Evolutionary conservation across 1,140 invertebrate genomes (phyloP).

Genomic region (Scaptodrosophila lebanonensis): DNA sequence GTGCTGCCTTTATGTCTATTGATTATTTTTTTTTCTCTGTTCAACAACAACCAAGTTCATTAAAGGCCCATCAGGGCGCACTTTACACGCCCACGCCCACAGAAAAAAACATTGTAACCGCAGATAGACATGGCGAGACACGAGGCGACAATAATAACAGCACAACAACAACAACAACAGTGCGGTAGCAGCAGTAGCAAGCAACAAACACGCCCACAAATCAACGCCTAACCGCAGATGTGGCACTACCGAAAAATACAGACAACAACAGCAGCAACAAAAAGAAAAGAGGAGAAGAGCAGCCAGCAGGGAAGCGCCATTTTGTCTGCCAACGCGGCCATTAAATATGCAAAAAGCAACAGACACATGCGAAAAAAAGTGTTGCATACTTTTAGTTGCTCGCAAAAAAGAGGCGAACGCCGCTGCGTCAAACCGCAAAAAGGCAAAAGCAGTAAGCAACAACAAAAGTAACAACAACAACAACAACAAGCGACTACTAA

Average conservation of each 20-base stretch:
- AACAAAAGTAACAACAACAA: constrained; percentile 18
- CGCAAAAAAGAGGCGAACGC: not conserved
- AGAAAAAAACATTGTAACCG: constrained; percentile 22
- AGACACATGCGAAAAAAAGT: constrained; percentile 72
- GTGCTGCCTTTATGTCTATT: constrained; percentile 35
- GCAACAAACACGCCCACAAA: constrained; percentile 51
- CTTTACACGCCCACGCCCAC: constrained; percentile 5
- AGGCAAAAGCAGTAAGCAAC: constrained; percentile 52
- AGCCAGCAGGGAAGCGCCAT: too few species aligned
- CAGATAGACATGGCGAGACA: constrained; percentile 69
- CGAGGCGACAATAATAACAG: constrained; percentile 34
- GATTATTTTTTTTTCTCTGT: constrained; percentile 30
- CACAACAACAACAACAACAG: too few species aligned
- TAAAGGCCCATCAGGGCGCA: constrained; percentile 73
- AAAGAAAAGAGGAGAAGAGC: constrained; percentile 14
- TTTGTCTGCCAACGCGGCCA: constrained; percentile 65
- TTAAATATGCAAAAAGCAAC: constrained; percentile 73
- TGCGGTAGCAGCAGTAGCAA: constrained; percentile 40
- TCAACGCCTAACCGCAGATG: constrained; percentile 66
- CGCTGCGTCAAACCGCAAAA: constrained; percentile 67
- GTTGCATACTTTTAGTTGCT: constrained; percentile 69
- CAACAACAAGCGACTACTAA: constrained; percentile 9
- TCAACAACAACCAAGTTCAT: constrained; percentile 57
- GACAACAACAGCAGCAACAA: constrained; percentile 11
- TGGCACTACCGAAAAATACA: not conserved